Evolutionary conservation across 2,113 vertebrate species (phyloP).

Genomic region (Smithornis capensis): DNA sequence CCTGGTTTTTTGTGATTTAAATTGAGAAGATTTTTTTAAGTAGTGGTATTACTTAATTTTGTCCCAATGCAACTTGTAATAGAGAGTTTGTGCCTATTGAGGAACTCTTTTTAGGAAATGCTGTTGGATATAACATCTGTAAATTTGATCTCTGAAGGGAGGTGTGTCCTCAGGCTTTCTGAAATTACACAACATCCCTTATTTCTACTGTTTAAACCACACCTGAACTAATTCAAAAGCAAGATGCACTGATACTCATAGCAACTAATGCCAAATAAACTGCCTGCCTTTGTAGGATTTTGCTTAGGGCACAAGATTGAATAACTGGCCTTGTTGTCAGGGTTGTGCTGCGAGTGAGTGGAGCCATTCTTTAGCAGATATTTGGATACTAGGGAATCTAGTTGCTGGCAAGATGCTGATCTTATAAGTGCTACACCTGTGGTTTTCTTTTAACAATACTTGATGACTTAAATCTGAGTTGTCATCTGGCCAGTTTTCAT

Average conservation of each 20-base stretch:
- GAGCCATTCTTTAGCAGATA: not conserved
- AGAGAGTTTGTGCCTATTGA: not conserved
- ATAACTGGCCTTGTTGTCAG: not conserved
- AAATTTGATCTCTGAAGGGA: not conserved
- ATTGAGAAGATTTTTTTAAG: not conserved
- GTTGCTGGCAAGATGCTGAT: not conserved
- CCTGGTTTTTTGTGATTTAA: not conserved
- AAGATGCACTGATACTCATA: not conserved
- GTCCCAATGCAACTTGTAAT: not conserved
- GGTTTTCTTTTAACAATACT: not conserved
- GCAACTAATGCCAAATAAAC: not conserved
- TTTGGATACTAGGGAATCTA: not conserved
- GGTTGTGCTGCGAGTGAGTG: not conserved
- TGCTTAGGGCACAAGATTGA: not conserved
- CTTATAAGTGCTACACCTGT: not conserved
- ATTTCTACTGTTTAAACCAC: not conserved
- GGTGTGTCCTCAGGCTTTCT: not conserved
- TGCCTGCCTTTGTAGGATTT: not conserved
- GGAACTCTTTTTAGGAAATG: not conserved
- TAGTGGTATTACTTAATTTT: not conserved
- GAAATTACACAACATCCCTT: not conserved
- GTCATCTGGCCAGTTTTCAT: not conserved
- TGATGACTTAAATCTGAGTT: not conserved
- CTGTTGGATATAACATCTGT: not conserved
- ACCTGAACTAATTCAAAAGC: not conserved